Evolutionary conservation across 2,113 vertebrate genomes (phyloP), one percentile per base, ranked within the genome.

Genomic region (Tetraodon nigroviridis): DNA sequence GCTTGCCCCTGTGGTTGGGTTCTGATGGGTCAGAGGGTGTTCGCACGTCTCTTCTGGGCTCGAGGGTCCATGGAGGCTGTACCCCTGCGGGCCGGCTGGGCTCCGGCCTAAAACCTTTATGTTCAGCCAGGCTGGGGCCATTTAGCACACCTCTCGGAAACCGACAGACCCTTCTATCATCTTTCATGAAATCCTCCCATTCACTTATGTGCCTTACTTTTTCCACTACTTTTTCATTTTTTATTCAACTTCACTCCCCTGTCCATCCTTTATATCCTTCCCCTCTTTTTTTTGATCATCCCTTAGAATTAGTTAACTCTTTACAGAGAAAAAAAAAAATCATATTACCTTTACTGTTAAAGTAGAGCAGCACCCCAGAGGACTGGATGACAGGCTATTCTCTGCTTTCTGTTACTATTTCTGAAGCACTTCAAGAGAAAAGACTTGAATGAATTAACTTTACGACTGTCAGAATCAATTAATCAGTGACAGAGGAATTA

Each of bases 331-430:
- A n/a, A 80, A 82, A 67, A 58, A 66, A 3, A 24, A 22, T 3
- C 3, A 6, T 50, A 69, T 71, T 67, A 64, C 65, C 19, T 71
- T 67, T 65, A 50, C 57, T 79, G 63, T 79, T 80, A 84, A 88
- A 87, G 79, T 86, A 60, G 88, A 86, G 71, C 87, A 86, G 79
- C 65, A 87, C 87, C 82, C 84, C 16, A 37, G 83, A 71, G 86
- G 64, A 61, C 21, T 51, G 63, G 69, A 55, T 78, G 77, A 79
- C 72, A 79, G 83, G 74, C 81, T 81, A 84, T 81, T 86, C 76
- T 79, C 69, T 77, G 58, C 72, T 75, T 84, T 58, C 70, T 75
- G 84, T 83, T 75, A 52, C 81, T 76, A 73, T 79, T 80, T 73
- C 73, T 80, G 84, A 81, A 64, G 74, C 51, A 81, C 73, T 76